These are phyloP conservation scores for Entosphenus tridentatus DNA, from an alignment of 2,113 vertebrate genomes.

Conservation along the genomic window DNA sequence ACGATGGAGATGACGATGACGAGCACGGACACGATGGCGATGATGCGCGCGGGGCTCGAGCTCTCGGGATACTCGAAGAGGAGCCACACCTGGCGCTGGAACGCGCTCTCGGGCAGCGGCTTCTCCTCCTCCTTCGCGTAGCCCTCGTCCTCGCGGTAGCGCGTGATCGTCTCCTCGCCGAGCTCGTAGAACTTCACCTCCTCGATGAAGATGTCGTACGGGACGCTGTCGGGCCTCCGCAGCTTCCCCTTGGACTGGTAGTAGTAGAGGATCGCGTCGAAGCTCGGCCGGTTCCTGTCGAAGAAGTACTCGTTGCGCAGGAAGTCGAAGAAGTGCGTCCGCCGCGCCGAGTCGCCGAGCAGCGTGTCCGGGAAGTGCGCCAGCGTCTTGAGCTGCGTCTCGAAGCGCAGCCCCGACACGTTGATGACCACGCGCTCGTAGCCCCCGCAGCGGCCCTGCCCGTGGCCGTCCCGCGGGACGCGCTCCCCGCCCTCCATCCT, in stretches of 20 bases:
- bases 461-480: too few relatives aligned
- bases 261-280: conserved; percentile 5
- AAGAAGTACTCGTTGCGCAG: conserved; percentile 7
- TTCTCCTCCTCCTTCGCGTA: conserved; percentile 88
- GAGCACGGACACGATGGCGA: conserved; percentile 83
- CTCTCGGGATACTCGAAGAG: conserved; percentile 95
- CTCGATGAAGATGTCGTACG: conserved; percentile 1
- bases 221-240: conserved; percentile 2
- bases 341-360: conserved; percentile 1
- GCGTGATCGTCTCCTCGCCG: neutral
- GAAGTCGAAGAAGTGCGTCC: neutral
- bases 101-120: conserved; percentile 65
- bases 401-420: conserved; percentile 3
- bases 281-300: conserved; percentile 6
- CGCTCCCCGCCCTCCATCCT: neutral
- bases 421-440: conserved; percentile 1
- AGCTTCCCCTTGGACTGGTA: neutral
- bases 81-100: conserved; percentile 91
- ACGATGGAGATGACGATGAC: conserved; percentile 95
- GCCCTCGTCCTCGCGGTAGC: conserved; percentile 67
- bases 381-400: conserved; percentile 1
- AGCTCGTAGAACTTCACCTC: conserved; percentile 2
- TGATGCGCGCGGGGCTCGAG: conserved; percentile 70
- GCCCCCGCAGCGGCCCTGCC: too few relatives aligned
- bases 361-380: neutral